Base-by-base conservation (phyloP, 2,888 invertebrate species). In the Chloromyia formosa region DNA sequence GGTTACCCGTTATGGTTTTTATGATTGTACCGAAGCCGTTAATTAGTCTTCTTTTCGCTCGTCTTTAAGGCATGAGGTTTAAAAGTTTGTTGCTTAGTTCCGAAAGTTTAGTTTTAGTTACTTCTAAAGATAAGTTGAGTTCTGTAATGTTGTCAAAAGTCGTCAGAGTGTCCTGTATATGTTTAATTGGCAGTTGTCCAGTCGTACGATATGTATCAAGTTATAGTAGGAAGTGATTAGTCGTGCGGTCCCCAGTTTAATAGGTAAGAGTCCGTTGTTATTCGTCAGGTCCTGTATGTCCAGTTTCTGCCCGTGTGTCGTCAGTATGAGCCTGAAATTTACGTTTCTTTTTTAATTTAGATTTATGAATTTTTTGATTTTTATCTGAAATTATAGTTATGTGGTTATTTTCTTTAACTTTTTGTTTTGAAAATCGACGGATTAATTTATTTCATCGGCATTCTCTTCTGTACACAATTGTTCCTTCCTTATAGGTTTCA, bases 1-100 rank as follows among this genome's bases (percentile, higher is more conserved):
- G 23, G 35, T 75, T 75, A 1, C 64, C 64, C 7, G 75, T 64
- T 14, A 75, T 75, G 23, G 18, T 40, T n/a, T 75, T 75, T 40
- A 75, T 75, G 16, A 75, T 20, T 27, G 72, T 49, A 1, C 75
- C 54, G 1, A 75, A 16, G 10, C 75, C 71, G 20, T 71, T 71
- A 16, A 75, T 69, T 45, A 75, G 23, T 42, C 72, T 72, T 75
- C 75, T 40, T 40, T 71, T 75, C 1, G 5, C 61, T 54, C 72
- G 45, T 18, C 53, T 27, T 20, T 35, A 53, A 12, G 75, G 75
- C 14, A 54, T n/a, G n/a, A 75, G 27, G 12, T 22, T 64, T 40
- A 35, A 12, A 20, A 64, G 45, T 72, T 72, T 72, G 12, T 20
- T 27, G 16, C 56, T 27, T n/a, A 72, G 14, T 40, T 62, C 72